Conservation (phyloP, 2,888 invertebrate species). For the Perdita meconis region DNA sequence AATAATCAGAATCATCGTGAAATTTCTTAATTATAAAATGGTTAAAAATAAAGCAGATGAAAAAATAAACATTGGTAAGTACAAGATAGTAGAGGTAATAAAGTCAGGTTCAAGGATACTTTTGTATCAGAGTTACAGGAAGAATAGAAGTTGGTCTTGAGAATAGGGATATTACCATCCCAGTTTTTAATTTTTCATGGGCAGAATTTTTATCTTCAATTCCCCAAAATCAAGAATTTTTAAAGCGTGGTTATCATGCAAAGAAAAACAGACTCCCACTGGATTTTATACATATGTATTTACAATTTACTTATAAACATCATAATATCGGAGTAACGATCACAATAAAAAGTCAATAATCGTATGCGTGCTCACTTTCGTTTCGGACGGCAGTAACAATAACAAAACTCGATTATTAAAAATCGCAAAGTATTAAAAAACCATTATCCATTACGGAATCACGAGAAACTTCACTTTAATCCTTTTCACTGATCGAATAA, state of each 20-base stretch:
- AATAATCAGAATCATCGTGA: too few relatives aligned
- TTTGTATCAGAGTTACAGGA: conserved; percentile 76
- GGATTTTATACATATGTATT: conserved; percentile 73
- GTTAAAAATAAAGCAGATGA: background rate
- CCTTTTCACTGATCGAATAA: background rate
- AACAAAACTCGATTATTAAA: conserved; percentile 19
- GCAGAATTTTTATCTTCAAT: background rate
- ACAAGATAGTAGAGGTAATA: conserved; percentile 73
- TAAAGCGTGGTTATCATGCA: background rate
- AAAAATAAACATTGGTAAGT: conserved; percentile 56
- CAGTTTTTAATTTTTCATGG: too few relatives aligned
- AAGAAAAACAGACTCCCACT: background rate
- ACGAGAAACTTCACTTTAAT: background rate
- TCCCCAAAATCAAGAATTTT: background rate
- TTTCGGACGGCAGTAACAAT: conserved; percentile 25
- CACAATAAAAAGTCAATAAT: conserved; percentile 68
- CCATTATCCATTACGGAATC: background rate
- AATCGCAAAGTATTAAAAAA: background rate
- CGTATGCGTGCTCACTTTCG: conserved; percentile 38
- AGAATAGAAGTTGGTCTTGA: conserved; percentile 55
- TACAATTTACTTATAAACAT: conserved; percentile 74
- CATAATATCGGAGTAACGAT: conserved; percentile 50
- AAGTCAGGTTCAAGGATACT: conserved; percentile 78
- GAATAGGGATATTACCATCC: conserved; percentile 14
- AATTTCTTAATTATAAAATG: too few relatives aligned